Evolutionary conservation across 1,140 invertebrate genomes (phyloP), one percentile per base, ranked within the genome.

Genomic region (Aplysia californica): DNA sequence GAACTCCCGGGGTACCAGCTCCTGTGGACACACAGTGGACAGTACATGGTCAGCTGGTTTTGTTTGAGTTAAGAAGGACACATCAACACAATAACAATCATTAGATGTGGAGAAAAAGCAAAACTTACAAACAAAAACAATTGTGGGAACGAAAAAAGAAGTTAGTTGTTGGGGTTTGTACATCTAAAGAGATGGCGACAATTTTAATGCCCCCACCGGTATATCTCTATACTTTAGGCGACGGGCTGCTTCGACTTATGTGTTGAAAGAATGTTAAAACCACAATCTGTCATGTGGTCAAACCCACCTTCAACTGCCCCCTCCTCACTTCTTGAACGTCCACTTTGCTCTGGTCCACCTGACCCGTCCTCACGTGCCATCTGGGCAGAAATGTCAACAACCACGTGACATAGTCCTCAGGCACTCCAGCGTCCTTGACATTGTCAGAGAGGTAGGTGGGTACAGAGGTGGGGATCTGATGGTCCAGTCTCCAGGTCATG

Each of bases 321-420:
- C 18, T 56, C 15, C 36, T 33, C 36, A 21, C 68, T n/a, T 35
- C 36, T 18, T 56, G 31, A n/a, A 33, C 18, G 2, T 55, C 2
- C 3, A 31, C 29, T 21, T 55, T 55, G 26, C 56, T 61, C 56
- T 73, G n/a, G 35, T 36, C n/a, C 31, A n/a, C 18, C 61, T 55
- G 55, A n/a, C n/a, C n/a, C n/a, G n/a, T n/a, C n/a, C n/a, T n/a
- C n/a, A n/a, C n/a, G n/a, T n/a, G n/a, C n/a, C 70, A 73, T 41
- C 41, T 73, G 18, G n/a, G 10, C 33, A 73, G 70, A 61, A 61
- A 73, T 31, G 18, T 36, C 1, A 26, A n/a, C 55, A 73, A 15
- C 70, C 70, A 73, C 31, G 23, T 59, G 20, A 15, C n/a, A 41
- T 73, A 73, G n/a, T 61, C 70, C 38, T 31, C 20, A 6, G 70